phyloP scores from a whole-genome alignment of 2,888 invertebrate genomes.

The Alviniconcha strummeri region DNA sequence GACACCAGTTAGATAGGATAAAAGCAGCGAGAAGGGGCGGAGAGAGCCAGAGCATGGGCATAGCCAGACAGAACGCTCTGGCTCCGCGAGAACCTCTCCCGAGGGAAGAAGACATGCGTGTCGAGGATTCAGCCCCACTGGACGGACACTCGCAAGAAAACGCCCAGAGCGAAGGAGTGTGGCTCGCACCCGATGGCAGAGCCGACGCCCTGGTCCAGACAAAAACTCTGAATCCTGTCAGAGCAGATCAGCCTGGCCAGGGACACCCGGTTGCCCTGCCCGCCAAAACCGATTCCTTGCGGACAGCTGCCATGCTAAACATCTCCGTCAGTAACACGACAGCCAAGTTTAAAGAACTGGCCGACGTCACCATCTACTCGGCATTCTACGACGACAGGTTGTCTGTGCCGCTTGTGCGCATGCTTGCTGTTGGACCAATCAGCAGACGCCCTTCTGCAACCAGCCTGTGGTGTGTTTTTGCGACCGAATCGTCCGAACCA shows the following conservation, averaged over 20 bases:
- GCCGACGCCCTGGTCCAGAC: background rate
- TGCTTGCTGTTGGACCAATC: constrained; percentile 7
- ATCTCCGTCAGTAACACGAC: background rate
- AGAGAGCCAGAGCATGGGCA: too few species aligned
- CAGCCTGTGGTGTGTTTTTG: constrained; percentile 27
- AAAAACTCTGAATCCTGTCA: background rate
- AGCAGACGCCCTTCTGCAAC: background rate
- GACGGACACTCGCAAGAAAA: too few species aligned
- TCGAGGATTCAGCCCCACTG: too few species aligned
- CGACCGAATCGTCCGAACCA: background rate
- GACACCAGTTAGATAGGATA: too few species aligned
- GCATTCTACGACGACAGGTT: constrained; percentile 14
- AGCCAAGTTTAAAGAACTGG: constrained; percentile 9
- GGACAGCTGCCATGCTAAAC: background rate
- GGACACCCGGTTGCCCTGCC: background rate
- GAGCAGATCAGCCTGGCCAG: background rate
- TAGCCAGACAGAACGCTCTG: too few species aligned
- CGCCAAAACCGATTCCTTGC: background rate
- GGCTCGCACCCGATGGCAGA: constrained; percentile 10
- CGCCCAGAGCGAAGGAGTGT: background rate
- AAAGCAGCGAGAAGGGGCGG: too few species aligned
- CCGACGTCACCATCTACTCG: constrained; percentile 17
- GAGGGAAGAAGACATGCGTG: too few species aligned
- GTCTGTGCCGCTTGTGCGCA: background rate
- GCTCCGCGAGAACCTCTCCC: too few species aligned